Evolutionary conservation across 2,888 invertebrate genomes (phyloP).

Genomic region (Sclerodermus sp.): DNA sequence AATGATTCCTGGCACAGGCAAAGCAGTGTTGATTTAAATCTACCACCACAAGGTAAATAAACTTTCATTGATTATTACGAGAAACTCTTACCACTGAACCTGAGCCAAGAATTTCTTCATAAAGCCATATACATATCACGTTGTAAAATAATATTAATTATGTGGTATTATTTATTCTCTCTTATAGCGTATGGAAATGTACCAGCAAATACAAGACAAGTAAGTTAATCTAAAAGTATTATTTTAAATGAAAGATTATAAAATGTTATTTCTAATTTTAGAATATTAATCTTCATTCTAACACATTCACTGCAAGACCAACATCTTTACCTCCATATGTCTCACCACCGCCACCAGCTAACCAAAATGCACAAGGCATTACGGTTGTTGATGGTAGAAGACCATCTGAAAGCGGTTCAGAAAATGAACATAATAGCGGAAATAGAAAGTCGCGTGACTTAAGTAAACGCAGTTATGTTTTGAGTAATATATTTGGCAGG

Average conservation of each 20-base stretch:
- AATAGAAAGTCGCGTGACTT: conserved; percentile 51
- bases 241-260: background rate
- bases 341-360: conserved; percentile 54
- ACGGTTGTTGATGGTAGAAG: conserved; percentile 49
- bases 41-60: conserved; percentile 48
- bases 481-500: conserved; percentile 53
- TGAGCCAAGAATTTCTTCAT: too few species aligned
- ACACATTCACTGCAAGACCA: conserved; percentile 49
- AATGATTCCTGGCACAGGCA: conserved; percentile 50
- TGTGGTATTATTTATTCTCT: background rate
- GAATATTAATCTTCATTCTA: conserved; percentile 42
- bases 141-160: too few species aligned
- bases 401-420: conserved; percentile 55
- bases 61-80: conserved; percentile 50
- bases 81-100: too few species aligned
- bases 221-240: conserved; percentile 24
- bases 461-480: conserved; percentile 50
- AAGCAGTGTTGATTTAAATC: conserved; percentile 41
- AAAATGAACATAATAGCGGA: conserved; percentile 56
- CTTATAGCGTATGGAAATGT: conserved; percentile 57
- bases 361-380: conserved; percentile 39
- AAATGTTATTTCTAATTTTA: conserved; percentile 14
- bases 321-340: conserved; percentile 58
- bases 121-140: background rate
- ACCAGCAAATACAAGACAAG: conserved; percentile 49